phyloP scores from a whole-genome alignment of 2,888 invertebrate genomes.

The Lordiphosa fenestrarum region DNA sequence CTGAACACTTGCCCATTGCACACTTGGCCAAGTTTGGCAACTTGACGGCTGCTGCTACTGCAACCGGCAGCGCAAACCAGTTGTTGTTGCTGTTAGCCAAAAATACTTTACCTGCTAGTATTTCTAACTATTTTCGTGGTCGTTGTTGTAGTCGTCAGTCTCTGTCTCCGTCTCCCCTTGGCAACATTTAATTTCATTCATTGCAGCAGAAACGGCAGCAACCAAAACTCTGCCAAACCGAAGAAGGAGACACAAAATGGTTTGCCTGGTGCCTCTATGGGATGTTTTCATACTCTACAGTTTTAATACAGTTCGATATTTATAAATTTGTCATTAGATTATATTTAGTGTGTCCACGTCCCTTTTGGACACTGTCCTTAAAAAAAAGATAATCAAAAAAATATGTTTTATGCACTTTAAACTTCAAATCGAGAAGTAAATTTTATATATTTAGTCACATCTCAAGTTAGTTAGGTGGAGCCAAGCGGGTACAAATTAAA shows the following conservation, averaged over 20 bases:
- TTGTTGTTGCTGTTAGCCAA: slow-evolving; percentile 35
- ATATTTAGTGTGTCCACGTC: too few relatives aligned
- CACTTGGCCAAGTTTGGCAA: slow-evolving; percentile 76
- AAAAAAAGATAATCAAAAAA: too few relatives aligned
- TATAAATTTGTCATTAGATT: too few relatives aligned
- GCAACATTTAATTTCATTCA: slow-evolving; percentile 70
- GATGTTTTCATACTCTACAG: not conserved
- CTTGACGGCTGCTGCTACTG: slow-evolving; percentile 52
- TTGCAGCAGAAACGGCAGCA: slow-evolving; percentile 47
- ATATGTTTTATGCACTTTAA: too few relatives aligned
- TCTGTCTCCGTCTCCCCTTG: slow-evolving; percentile 25
- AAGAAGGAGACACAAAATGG: slow-evolving; percentile 22
- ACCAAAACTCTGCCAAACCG: slow-evolving; percentile 23
- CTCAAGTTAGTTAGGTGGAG: too few relatives aligned
- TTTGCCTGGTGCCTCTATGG: not conserved
- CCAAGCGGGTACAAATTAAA: too few relatives aligned
- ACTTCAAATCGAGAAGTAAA: too few relatives aligned
- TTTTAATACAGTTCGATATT: too few relatives aligned
- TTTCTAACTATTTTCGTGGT: slow-evolving; percentile 36
- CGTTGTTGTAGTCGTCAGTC: slow-evolving; percentile 13
- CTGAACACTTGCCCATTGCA: slow-evolving; percentile 73
- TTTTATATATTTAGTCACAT: too few relatives aligned
- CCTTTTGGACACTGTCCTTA: too few relatives aligned
- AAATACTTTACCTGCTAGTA: slow-evolving; percentile 36
- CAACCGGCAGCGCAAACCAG: slow-evolving; percentile 39